Conservation (phyloP, 2,888 invertebrate species). For the Molanna angustata region DNA sequence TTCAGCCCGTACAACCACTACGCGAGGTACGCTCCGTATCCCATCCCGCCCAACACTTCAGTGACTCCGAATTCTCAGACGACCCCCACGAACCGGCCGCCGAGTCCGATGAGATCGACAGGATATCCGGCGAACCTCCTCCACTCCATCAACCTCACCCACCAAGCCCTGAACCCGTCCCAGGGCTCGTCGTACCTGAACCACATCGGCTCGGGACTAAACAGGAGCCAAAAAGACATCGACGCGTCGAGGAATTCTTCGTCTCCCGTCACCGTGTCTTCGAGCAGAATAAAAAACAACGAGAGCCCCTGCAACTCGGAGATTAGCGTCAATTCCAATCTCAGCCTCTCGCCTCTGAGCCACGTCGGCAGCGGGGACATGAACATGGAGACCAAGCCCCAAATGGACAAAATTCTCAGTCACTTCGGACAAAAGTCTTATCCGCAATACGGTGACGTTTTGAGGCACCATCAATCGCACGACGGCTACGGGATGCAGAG, state of each 20-base stretch:
- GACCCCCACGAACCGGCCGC: slow-evolving; percentile 39
- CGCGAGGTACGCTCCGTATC: slow-evolving; percentile 52
- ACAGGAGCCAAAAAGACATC: slow-evolving; percentile 11
- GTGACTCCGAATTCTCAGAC: slow-evolving; percentile 45
- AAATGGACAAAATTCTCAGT: slow-evolving; percentile 30
- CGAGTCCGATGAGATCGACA: slow-evolving; percentile 36
- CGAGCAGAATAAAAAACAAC: slow-evolving; percentile 36
- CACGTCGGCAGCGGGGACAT: slow-evolving; percentile 24
- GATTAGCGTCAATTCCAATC: slow-evolving; percentile 36
- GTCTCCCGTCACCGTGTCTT: slow-evolving; percentile 36
- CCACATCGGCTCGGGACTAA: slow-evolving; percentile 9
- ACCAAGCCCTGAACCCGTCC: slow-evolving; percentile 23
- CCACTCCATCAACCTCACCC: slow-evolving; percentile 25
- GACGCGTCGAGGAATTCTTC: slow-evolving; percentile 29
- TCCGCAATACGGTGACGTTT: slow-evolving; percentile 43
- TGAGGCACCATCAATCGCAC: slow-evolving; percentile 38
- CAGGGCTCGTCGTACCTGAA: slow-evolving; percentile 18
- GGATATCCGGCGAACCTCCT: slow-evolving; percentile 37
- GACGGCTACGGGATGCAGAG: slow-evolving; percentile 35
- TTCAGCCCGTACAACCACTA: slow-evolving; percentile 59
- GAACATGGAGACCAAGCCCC: slow-evolving; percentile 28
- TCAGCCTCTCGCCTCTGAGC: slow-evolving; percentile 34
- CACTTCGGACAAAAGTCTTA: slow-evolving; percentile 37
- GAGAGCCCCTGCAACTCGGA: slow-evolving; percentile 34
- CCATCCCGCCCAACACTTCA: slow-evolving; percentile 48